Base-by-base conservation (phyloP, 30 jellyfish, hydroid and myxozoan species). In the Pelagia noctiluca region DNA sequence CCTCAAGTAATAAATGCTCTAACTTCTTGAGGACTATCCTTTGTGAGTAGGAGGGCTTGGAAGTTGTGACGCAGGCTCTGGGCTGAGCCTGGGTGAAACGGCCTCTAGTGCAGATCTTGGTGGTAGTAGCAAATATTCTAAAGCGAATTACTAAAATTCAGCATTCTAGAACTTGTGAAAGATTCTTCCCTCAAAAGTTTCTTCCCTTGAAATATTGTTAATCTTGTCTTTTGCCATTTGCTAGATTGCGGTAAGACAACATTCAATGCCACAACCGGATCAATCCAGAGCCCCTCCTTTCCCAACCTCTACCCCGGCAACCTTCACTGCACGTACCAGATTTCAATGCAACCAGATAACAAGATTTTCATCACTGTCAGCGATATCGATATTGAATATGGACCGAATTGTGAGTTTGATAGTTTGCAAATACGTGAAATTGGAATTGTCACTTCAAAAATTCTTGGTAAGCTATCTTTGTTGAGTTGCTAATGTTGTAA, bases 201-300 rank as follows among this genome's bases (percentile, higher is more conserved):
- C 13, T 65, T 34, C 42, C 0, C 28, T 23, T 60, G 16, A 19
- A 21, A n/a, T n/a, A n/a, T n/a, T n/a, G n/a, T n/a, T n/a, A n/a
- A n/a, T n/a, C n/a, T n/a, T n/a, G n/a, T n/a, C n/a, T n/a, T 71
- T 47, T 26, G 28, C 33, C 71, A 0, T 63, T 22, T 78, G 42
- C 28, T 2, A 80, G 82, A 47, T 26, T 82, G 92, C 26, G 86
- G 92, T 21, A 30, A 16, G 5, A 35, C 71, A 0, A 0, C 3
- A 2, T 70, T 68, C 73, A 82, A 82, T 57, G 11, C 92, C 2
- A 49, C 92, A 0, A 16, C 78, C 3, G 92, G 92, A 21, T 19
- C 84, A 2, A 35, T 82, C 33, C 78, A 71, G 28, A 82, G 92
- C 36, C 92, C 86, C 2, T 48, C 69, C 70, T 82, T 61, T 60